These are phyloP conservation scores for Lonchura striata DNA, from an alignment of 2,113 vertebrate species.

Conservation along the genomic window DNA sequence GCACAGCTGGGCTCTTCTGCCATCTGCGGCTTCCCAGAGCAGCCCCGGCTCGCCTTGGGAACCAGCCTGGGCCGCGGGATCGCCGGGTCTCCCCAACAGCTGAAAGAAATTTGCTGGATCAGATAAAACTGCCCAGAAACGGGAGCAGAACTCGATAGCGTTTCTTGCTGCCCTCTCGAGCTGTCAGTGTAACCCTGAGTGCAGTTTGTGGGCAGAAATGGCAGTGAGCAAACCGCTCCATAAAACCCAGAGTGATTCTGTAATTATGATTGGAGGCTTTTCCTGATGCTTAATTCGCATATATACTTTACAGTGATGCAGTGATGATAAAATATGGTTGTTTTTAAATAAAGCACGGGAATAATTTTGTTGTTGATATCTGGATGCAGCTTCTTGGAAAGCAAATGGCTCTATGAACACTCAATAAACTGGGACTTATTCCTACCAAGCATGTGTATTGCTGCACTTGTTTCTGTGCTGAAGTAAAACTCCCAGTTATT, in stretches of 20 bases:
- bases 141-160: rapidly evolving
- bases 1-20: conserved; percentile 23
- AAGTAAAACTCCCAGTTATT: not conserved
- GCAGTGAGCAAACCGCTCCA: not conserved
- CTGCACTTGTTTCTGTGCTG: not conserved
- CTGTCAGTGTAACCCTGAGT: not conserved
- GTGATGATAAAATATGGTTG: not conserved
- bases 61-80: not conserved
- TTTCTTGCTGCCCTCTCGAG: not conserved
- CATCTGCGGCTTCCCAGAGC: not conserved
- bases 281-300: not conserved
- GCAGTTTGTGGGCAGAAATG: not conserved
- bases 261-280: not conserved
- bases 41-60: not conserved
- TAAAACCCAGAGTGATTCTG: not conserved
- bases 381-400: not conserved
- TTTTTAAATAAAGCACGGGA: not conserved
- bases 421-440: rapidly evolving
- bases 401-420: not conserved
- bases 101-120: not conserved
- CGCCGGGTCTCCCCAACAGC: not conserved
- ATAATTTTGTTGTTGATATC: not conserved
- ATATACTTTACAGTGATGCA: not conserved
- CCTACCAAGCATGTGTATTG: rapidly evolving
- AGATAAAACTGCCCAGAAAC: not conserved